Percentiles rank a stretch among this genome's conserved stretches.
phyloP scores from a whole-genome alignment of 2,888 invertebrate genomes.

The Andrena flavipes region DNA sequence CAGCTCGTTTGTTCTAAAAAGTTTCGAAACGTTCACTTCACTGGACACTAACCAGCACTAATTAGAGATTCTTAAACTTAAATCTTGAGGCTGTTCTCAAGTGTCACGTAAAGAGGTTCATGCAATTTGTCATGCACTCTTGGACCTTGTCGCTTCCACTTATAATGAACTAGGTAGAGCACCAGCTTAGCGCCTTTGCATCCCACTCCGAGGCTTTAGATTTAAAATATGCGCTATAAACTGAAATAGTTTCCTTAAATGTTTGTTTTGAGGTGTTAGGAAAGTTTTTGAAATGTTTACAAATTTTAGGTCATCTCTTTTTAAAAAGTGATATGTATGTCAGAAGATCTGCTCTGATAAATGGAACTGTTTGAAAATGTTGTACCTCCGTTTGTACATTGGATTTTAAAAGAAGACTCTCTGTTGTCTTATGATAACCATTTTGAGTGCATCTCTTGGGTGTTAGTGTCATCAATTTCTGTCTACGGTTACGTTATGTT shows the following conservation, averaged over 20 bases:
- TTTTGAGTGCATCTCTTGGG: no score
- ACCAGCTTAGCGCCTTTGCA: not conserved
- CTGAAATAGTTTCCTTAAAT: not conserved
- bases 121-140: constrained; percentile 5
- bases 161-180: not conserved
- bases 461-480: no score
- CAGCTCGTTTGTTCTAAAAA: not conserved
- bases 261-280: not conserved
- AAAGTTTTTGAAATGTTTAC: not conserved
- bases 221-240: not conserved
- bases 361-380: no score
- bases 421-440: no score
- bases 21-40: not conserved
- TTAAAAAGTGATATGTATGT: not conserved
- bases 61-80: not conserved
- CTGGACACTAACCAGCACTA: constrained; percentile 1
- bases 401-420: no score
- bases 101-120: not conserved
- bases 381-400: no score
- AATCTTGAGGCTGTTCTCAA: not conserved
- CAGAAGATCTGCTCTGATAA: no score
- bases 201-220: not conserved
- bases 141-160: not conserved
- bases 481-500: no score
- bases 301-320: not conserved